Conservation (phyloP, 1,140 invertebrate species). For the Pseudoatta argentina region DNA sequence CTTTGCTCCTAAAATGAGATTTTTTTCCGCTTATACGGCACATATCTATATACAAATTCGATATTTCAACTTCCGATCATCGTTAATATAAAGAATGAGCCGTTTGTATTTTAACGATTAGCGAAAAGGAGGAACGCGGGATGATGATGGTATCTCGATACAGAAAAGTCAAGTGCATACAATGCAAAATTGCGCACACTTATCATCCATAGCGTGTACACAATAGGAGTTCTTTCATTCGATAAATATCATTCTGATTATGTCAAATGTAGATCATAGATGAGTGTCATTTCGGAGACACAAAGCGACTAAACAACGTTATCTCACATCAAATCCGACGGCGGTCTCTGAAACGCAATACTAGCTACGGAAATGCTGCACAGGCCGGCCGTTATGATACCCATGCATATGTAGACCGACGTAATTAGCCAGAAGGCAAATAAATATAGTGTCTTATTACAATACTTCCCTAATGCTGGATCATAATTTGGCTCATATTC, state of each 20-base stretch:
- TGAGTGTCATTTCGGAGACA: not conserved
- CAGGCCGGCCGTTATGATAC: constrained; percentile 86
- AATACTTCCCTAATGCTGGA: constrained; percentile 86
- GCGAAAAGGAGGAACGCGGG: not conserved
- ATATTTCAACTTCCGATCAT: not conserved
- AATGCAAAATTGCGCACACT: not conserved
- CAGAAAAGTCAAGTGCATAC: not conserved
- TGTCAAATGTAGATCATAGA: constrained; percentile 7
- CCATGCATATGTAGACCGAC: constrained; percentile 88
- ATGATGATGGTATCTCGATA: not conserved
- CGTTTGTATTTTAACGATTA: not conserved
- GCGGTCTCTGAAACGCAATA: constrained; percentile 84
- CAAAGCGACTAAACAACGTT: not conserved
- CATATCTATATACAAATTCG: constrained; percentile 34
- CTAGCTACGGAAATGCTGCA: constrained; percentile 88
- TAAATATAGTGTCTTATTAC: constrained; percentile 89
- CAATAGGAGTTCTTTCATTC: not conserved
- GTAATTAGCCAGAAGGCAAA: constrained; percentile 91
- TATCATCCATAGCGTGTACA: too few relatives aligned
- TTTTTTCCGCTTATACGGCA: constrained; percentile 8
- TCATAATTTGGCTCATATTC: constrained; percentile 89
- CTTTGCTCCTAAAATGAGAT: constrained; percentile 65
- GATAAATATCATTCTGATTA: not conserved
- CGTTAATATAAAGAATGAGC: not conserved
- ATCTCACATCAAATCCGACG: constrained; percentile 77